Evolutionary conservation across 1,140 invertebrate genomes (phyloP), one percentile per base, ranked within the genome.

Genomic region (Macrosteles quadrilineatus): DNA sequence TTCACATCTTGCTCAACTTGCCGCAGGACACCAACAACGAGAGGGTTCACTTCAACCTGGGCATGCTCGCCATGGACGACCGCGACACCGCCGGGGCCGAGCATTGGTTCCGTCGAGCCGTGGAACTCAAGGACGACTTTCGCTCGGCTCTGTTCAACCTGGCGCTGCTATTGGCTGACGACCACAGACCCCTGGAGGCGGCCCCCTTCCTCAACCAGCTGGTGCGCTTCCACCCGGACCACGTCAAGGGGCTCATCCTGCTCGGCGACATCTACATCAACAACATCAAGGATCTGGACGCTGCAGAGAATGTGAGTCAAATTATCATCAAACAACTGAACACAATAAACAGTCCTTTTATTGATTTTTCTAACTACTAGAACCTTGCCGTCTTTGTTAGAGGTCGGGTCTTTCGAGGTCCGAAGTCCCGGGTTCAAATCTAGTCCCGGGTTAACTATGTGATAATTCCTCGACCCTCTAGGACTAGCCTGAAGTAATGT

Each of bases 221-320:
- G 1, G 91, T 98, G 25, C 87, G 93, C 72, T 89, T 94, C 77
- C 92, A 98, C 83, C 95, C 96, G 0, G 91, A 97, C 79, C 96
- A 98, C 79, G 89, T 95, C 0, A 98, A 98, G 84, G 96, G 95
- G 21, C 83, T 97, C 11, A 97, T 98, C 71, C 83, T 99, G 19
- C 83, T 98, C 4, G 96, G 96, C 17, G 97, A 98, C 79, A 97
- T 98, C 75, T 97, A 97, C 80, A 96, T 98, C 45, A 98, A 98
- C 80, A 92, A 92, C 72, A 91, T 97, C 73, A 97, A 97, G 79
- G 95, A 98, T 81, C 80, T 98, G 75, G 93, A 96, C 77, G 92
- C 92, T 0, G 95, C 95, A 25, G 93, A 96, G 83, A 92, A 89
- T 78, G 93, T 94, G 81, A 88, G 87, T 84, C n/a, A n/a, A n/a